Base-by-base conservation (phyloP, 2,888 invertebrate genomes). In the Mythimna ferrago region DNA sequence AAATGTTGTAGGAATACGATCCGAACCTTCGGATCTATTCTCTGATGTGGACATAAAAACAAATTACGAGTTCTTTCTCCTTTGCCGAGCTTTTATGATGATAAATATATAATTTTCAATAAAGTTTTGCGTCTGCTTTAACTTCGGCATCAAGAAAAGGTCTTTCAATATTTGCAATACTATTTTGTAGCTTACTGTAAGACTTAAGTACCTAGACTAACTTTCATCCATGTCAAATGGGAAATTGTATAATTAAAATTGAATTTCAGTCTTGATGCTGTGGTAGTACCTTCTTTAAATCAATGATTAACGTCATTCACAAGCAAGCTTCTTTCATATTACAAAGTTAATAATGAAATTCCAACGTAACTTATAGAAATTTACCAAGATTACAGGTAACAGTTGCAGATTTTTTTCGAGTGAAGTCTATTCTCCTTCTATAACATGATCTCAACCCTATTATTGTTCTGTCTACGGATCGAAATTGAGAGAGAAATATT, bases 1-100 rank as follows among this genome's bases (percentile, higher is more conserved):
- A 93, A 94, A 94, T 93, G 93, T 93, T 94, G 92, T 92, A 88
- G 89, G 88, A 90, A 92, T 91, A 92, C 91, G 92, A 93, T 93
- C 92, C 90, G 86, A 86, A 89, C 91, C 92, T 92, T 89, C 90
- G 89, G 89, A 89, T 91, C 87, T 81, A 89, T 90, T 89, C 89
- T 91, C 85, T 83, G 89, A 89, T 89, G 85, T 86, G 90, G 83
- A 89, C 92, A 89, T 94, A 92, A 93, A 93, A 92, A 89, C 88
- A 89, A 91, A 93, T 93, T 92, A 92, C 89, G 88, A 91, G 90
- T 88, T 85, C 85, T 85, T 87, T 87, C 89, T 89, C 87, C 88
- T 88, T 88, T 84, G 88, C 84, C 80, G 73, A 80, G 78, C 84
- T 86, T 90, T 89, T 86, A 83, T 77, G 83, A 83, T 77, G 83